Evolutionary conservation across 2,888 invertebrate genomes (phyloP).

Genomic region (Altica lythri): DNA sequence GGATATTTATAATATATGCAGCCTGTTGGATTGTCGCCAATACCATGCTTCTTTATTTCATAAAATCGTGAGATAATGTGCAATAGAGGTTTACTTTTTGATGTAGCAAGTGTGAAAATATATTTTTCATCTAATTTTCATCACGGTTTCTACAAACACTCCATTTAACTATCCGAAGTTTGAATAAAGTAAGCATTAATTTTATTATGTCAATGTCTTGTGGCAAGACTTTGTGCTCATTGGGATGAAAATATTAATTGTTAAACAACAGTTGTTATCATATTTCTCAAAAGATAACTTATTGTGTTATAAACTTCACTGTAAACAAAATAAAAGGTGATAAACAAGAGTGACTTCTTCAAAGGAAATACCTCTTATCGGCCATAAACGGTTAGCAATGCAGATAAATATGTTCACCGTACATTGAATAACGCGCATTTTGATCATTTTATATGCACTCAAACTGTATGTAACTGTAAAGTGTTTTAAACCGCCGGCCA

Average conservation of each 20-base stretch:
- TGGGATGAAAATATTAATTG: no score
- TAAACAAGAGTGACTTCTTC: constrained; percentile 1
- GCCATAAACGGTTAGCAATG: constrained; percentile 3
- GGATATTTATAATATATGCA: constrained; percentile 10
- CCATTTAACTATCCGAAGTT: no score
- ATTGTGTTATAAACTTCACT: no score
- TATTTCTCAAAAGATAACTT: no score
- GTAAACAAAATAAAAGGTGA: no score
- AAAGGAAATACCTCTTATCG: constrained; percentile 6
- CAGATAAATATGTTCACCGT: constrained; percentile 8
- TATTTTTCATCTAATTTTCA: neutral
- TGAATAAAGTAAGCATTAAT: no score
- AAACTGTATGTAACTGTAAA: constrained; percentile 10
- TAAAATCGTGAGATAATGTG: constrained; percentile 21
- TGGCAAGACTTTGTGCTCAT: no score
- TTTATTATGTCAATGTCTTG: no score
- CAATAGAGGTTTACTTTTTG: constrained; percentile 1
- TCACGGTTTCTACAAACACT: no score
- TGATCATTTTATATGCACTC: constrained; percentile 14
- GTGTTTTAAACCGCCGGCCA: constrained; percentile 5
- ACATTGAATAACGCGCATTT: constrained; percentile 11
- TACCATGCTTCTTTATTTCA: constrained; percentile 9
- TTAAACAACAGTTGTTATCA: no score
- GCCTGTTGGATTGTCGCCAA: constrained; percentile 26
- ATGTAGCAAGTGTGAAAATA: neutral